Evolutionary conservation across 2,888 invertebrate species (phyloP).

Genomic region (Rotaria macrura): DNA sequence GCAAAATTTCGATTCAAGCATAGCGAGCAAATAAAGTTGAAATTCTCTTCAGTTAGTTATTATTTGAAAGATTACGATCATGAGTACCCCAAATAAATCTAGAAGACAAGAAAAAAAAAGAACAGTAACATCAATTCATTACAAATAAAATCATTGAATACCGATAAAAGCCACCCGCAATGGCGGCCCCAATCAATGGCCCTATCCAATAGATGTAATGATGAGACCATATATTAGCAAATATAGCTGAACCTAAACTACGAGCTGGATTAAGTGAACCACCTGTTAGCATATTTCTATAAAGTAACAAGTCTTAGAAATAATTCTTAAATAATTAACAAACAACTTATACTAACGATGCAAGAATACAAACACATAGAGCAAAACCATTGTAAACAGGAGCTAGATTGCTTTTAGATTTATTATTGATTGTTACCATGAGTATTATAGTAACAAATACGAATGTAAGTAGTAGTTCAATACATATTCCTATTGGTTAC

Average conservation of each 20-base stretch:
- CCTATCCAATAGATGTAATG: slow-evolving; percentile 2
- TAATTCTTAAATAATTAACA: not conserved
- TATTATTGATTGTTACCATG: not conserved
- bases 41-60: too few relatives aligned
- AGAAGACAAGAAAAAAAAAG: too few relatives aligned
- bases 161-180: not conserved
- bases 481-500: not conserved
- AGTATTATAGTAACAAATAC: not conserved
- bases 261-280: slow-evolving; percentile 3
- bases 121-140: too few relatives aligned
- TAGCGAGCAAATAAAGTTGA: too few relatives aligned
- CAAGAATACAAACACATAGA: not conserved
- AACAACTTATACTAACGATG: not conserved
- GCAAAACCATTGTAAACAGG: not conserved
- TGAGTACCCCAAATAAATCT: too few relatives aligned
- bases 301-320: not conserved
- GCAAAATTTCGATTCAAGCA: too few relatives aligned
- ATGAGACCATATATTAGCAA: not conserved
- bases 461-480: not conserved
- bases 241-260: not conserved
- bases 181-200: not conserved
- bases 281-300: slow-evolving; percentile 36
- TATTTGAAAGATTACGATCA: too few relatives aligned
- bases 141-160: not conserved
- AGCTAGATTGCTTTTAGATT: not conserved